Percentiles rank a stretch among this genome's conserved stretches.
phyloP scores from a whole-genome alignment of 1,140 invertebrate species.

The Trinorchestia longiramus region DNA sequence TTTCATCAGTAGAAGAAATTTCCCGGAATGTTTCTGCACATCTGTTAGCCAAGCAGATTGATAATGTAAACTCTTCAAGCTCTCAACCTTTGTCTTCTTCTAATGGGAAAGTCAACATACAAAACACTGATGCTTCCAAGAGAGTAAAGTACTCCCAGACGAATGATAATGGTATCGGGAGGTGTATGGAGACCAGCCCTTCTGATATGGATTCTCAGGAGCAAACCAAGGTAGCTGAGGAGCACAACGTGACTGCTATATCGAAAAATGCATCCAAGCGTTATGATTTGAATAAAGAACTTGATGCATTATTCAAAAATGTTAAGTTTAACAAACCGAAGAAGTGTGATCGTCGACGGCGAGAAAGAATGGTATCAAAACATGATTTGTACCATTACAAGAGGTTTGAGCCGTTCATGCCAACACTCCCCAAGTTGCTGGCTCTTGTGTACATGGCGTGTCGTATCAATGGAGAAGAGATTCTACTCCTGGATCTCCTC shows the following conservation, averaged over 20 bases:
- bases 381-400: neutral
- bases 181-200: neutral
- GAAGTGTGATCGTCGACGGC: neutral
- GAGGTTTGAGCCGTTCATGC: neutral
- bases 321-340: neutral
- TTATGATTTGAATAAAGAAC: neutral
- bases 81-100: neutral
- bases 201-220: neutral
- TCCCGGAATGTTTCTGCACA: neutral
- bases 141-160: neutral
- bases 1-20: constrained; percentile 19
- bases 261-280: neutral
- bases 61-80: neutral
- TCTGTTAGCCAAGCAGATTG: neutral
- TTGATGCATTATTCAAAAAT: neutral
- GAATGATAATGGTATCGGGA: neutral
- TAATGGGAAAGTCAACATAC: neutral
- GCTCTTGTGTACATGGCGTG: constrained; percentile 14
- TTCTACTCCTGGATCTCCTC: constrained; percentile 2
- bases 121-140: neutral
- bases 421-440: constrained; percentile 3
- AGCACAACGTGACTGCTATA: neutral
- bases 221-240: neutral
- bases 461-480: constrained; percentile 45
- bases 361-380: neutral